Base-by-base conservation (phyloP, 2,888 invertebrate genomes). In the Eupithecia pulchellata region DNA sequence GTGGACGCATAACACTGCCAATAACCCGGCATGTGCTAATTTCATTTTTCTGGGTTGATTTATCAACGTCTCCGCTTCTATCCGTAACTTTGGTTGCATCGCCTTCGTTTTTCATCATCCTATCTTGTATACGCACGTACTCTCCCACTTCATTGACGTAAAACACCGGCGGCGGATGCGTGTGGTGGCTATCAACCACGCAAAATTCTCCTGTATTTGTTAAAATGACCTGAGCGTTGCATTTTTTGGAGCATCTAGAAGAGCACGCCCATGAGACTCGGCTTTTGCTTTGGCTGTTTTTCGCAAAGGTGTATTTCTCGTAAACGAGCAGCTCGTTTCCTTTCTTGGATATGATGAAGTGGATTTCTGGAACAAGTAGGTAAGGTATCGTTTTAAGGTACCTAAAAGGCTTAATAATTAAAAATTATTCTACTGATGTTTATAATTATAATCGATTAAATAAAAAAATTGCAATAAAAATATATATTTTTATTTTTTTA, bases 261-360 rank as follows among this genome's bases (percentile, higher is more conserved):
- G 93, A 91, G 72, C 93, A 93, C 0, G 89, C 71, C 92, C 92
- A 92, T 2, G 84, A 85, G 0, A 85, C 80, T 14, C 80, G 79
- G 29, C 77, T 82, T 71, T 83, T 91, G 68, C 88, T 90, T 13
- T 75, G 79, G 69, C 84, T 85, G 73, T 91, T 89, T 74, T 81
- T 82, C 0, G 92, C 89, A 67, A 81, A 93, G 0, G 91, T 90
- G 71, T 89, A 91, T 66, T 89, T 84, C 76, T 90, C 81, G 69
- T 84, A 90, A 0, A 92, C 89, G 2, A 93, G 81, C 61, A 93
- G 78, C 34, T 87, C 78, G 65, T 85, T 78, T 4, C 92, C 92
- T 68, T 86, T 91, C 77, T 90, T 89, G 34, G 92, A 92, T 17
- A 84, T 84, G 75, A 92, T 92, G 78, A 86, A 92, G 76, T 90